Evolutionary conservation across 2,113 vertebrate genomes (phyloP), one percentile per base, ranked within the genome.

Genomic region (Phalacrocorax brasilianus): DNA sequence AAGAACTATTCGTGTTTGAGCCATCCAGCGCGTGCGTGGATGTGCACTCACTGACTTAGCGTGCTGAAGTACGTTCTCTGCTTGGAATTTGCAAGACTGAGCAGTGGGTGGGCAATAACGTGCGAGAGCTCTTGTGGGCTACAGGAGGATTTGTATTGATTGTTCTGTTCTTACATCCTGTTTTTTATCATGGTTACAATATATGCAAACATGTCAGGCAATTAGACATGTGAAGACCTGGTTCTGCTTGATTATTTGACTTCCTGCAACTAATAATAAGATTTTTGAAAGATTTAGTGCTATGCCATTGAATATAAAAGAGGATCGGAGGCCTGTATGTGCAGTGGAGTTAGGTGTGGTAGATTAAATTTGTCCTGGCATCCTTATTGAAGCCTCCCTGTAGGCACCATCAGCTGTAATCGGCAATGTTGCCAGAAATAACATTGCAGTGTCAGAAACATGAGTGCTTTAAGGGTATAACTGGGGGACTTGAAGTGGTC

Each of bases 221-320:
- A 32, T 89, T 82, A 93, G 79, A 67, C 94, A 42, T 88, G 93
- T 95, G 89, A 93, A 80, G 89, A 85, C 93, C 55, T 67, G 81
- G 71, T 66, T 87, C 82, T 89, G 63, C 80, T 61, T 68, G 47
- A 78, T 92, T 95, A 92, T 97, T 96, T 96, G 83, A 89, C 88
- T 97, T 97, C 94, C 89, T 95, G 92, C 78, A 89, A 61, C 84
- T 91, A 92, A 84, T 94, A 92, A 89, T 63, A 85, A 95, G 58
- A 50, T 77, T 95, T 95, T 92, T 77, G 89, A 94, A 95, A 95
- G 92, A 93, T 95, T 95, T 93, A 95, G 85, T 92, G 66, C 63
- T 67, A 28, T 73, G 26, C 70, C 22, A 63, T 58, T 89, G 73
- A 95, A 80, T 89, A 71, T 71, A 72, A 95, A 94, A 90, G 88